Conservation (phyloP, 2,888 invertebrate genomes). For the Pogonocherus hispidulus region DNA sequence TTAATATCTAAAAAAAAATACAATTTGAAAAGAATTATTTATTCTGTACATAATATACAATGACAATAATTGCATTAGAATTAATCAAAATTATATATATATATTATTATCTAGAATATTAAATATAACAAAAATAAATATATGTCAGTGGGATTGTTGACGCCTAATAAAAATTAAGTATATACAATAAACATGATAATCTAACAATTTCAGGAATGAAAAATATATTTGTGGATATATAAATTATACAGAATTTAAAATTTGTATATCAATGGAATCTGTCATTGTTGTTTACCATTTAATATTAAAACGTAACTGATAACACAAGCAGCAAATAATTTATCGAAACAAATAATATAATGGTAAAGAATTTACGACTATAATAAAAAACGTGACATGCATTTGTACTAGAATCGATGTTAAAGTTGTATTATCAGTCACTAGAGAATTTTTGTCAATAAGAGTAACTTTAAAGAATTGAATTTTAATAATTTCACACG, state of each 20-base stretch:
- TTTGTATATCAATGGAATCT: background rate
- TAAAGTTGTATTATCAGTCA: background rate
- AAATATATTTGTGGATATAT: background rate
- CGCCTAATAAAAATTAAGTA: constrained; percentile 23
- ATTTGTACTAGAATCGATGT: background rate
- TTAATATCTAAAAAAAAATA: background rate
- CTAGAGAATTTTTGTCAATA: constrained; percentile 5
- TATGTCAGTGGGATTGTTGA: constrained; percentile 14
- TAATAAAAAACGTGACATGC: too few species aligned
- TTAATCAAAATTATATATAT: constrained; percentile 24
- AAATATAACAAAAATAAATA: constrained; percentile 44
- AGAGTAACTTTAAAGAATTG: too few species aligned
- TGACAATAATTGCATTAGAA: constrained; percentile 15
- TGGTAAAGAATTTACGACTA: background rate
- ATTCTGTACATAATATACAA: constrained; percentile 40
- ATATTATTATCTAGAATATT: constrained; percentile 21
- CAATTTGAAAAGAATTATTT: constrained; percentile 26
- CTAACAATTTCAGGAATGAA: constrained; percentile 30
- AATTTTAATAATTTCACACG: too few species aligned
- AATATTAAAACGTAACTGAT: background rate
- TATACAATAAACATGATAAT: constrained; percentile 24
- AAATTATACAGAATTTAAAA: constrained; percentile 28
- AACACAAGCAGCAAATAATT: background rate
- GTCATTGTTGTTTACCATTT: too few species aligned
- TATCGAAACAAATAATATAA: background rate